These are phyloP conservation scores for Orchestia grillus DNA, from an alignment of 1,140 invertebrate genomes.

Conservation along the genomic window DNA sequence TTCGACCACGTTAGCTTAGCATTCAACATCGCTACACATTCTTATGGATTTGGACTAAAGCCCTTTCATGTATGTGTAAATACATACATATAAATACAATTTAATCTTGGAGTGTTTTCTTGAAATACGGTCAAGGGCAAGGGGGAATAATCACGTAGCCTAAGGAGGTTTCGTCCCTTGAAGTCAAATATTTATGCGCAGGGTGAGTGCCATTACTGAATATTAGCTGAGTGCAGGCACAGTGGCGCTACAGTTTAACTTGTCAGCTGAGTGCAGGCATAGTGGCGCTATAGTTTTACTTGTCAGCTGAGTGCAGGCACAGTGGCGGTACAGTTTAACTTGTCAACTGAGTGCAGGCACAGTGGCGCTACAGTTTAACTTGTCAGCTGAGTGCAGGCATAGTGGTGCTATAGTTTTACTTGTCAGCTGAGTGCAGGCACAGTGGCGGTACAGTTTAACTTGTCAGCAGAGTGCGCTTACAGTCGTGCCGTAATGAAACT, in stretches of 20 bases:
- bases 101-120: background rate
- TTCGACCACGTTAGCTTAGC: too few species aligned
- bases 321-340: background rate
- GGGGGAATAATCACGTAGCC: background rate
- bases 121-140: background rate
- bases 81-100: background rate
- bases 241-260: background rate
- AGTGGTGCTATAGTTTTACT: background rate
- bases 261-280: background rate
- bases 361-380: background rate
- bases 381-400: background rate
- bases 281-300: background rate
- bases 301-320: background rate
- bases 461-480: too few species aligned
- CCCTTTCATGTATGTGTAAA: too few species aligned
- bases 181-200: background rate
- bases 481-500: too few species aligned
- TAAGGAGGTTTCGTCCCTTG: background rate
- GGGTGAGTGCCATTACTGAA: background rate
- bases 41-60: too few species aligned
- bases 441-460: background rate
- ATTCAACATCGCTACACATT: too few species aligned
- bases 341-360: background rate
- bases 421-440: background rate
- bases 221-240: background rate